Base-by-base conservation (phyloP, 2,888 invertebrate genomes). In the Acrobasis suavella region DNA sequence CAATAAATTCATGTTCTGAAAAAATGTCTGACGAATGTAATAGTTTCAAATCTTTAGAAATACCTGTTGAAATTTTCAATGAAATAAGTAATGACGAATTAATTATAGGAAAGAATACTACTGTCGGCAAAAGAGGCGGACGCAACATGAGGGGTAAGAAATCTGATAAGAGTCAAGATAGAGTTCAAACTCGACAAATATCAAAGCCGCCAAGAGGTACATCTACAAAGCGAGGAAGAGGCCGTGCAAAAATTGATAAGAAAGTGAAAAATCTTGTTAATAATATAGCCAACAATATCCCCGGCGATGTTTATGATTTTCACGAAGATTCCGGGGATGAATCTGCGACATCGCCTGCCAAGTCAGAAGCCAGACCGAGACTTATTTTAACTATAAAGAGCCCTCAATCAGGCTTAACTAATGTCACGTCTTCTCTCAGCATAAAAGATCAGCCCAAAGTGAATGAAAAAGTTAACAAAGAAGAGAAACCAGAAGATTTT, bases 261-360 rank as follows among this genome's bases (percentile, higher is more conserved):
- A 94, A 93, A 82, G 76, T 88, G 0, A 90, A 90, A 76, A 84
- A 72, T 67, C 69, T 83, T 10, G 82, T 89, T 3, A 93, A 91
- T 75, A 90, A 89, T 10, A 94, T 92, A 69, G 93, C 93, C 66
- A 93, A 91, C 71, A 94, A 94, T 72, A 86, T 93, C 58, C 93
- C 95, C 0, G 95, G 96, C 10, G 98, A 98, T 78, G 94, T 98
- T 3, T 98, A 98, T 80, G 98, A 98, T 82, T 98, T 98, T 81
- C 95, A 96, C 71, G 98, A 98, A 78, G 98, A 98, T 82, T 96
- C 97, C 7, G 96, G 96, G 50, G 97, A 98, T 77, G 96, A 96
- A 77, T 93, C 91, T 14, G 82, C 91, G 46, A 78, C 83, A 54
- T 84, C 88, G 16, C 77, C 86, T 14, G 87, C 82, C 69, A 93